phyloP scores from a whole-genome alignment of 2,797 vertebrate genomes.

The Sylvia borin region DNA sequence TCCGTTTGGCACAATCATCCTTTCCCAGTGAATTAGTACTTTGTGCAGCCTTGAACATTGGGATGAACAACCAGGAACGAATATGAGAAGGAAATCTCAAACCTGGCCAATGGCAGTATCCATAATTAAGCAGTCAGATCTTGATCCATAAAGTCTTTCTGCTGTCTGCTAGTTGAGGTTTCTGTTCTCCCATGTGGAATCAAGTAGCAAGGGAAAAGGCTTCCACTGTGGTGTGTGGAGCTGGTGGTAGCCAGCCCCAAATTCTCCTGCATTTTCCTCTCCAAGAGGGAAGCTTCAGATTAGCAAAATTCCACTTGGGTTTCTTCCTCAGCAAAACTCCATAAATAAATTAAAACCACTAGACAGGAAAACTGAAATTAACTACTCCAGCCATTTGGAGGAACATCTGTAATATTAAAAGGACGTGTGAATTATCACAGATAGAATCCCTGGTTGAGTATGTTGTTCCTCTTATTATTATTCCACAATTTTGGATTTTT shows the following conservation, averaged over 20 bases:
- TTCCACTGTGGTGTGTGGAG: background rate
- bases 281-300: background rate
- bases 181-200: background rate
- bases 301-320: background rate
- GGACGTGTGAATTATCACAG: background rate
- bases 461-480: background rate
- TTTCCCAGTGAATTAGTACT: background rate
- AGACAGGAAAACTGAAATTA: background rate
- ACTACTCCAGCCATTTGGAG: background rate
- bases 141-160: background rate
- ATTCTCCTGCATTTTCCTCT: background rate
- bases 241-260: background rate
- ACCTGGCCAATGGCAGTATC: background rate
- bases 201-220: background rate
- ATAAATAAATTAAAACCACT: background rate
- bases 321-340: background rate
- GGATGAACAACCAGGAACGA: background rate
- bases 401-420: background rate
- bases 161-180: background rate
- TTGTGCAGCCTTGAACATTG: background rate
- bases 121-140: background rate
- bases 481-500: fast-evolving
- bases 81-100: background rate
- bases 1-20: constrained; percentile 13
- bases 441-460: background rate